Base-by-base conservation (phyloP, 2,113 vertebrate genomes). In the Psittacula cyanocephala region DNA sequence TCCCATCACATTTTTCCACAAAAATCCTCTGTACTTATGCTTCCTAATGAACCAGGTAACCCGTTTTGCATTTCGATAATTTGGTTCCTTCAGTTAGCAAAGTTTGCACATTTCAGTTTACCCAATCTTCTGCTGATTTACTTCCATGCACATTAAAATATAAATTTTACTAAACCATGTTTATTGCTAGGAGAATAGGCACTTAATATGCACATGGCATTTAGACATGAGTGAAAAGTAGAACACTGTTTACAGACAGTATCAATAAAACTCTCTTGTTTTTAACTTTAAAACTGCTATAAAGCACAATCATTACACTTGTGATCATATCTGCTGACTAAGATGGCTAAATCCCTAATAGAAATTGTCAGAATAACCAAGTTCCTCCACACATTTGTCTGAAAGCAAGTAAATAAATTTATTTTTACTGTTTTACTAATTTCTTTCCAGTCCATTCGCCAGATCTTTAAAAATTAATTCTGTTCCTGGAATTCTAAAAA, bases 1-100 rank as follows among this genome's bases (percentile, higher is more conserved):
- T 96, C 87, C 81, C 52, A 91, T 93, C 27, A 31, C 86, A 94
- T 94, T 95, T 77, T 96, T 95, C 75, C 83, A 84, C 71, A 92
- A 92, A 97, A 96, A 95, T 86, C 1, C 4, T 94, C 87, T 74
- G 19, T 55, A 93, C 67, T 97, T 88, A 89, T 91, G 91, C 77
- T 89, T 96, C 77, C 79, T 98, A 98, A 98, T 97, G 95, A 97
- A 96, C 89, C 76, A 97, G 94, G 95, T 96, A 97, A 96, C 96
- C 86, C 75, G 86, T 70, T 95, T 91, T 69, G 72, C 79, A 93
- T 97, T 93, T 97, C 28, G 37, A 92, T 80, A 97, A 97, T 97
- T 95, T 91, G 63, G 57, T 78, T 92, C 85, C 89, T 53, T 85
- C 84, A 85, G 64, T 72, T 47, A 95, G 92, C 86, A 94, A 97